Percentiles rank a stretch among this genome's conserved stretches.
These are phyloP conservation scores for Synanthedon andrenaeformis DNA, from an alignment of 2,888 invertebrate genomes.

Conservation along the genomic window DNA sequence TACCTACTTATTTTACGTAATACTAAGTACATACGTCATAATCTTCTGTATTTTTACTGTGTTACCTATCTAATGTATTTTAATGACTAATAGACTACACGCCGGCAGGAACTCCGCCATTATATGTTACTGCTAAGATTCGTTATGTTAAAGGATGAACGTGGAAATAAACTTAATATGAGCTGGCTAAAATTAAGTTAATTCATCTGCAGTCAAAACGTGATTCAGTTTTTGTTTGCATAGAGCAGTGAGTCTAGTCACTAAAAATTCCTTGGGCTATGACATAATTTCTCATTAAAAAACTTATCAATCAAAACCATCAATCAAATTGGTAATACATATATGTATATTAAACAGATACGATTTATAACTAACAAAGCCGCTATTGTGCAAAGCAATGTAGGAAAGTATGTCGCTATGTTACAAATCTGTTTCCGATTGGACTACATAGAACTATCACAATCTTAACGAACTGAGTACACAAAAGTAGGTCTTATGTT, in stretches of 20 bases:
- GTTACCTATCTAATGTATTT: no score
- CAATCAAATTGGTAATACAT: constrained; percentile 1
- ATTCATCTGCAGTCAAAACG: no score
- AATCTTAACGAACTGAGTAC: constrained; percentile 16
- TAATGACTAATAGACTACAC: no score
- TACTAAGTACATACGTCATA: constrained; percentile 26
- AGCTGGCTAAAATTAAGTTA: no score
- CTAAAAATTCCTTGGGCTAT: no score
- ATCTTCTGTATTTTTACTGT: constrained; percentile 18
- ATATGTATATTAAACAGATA: background rate
- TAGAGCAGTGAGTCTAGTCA: no score
- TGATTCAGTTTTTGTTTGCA: no score
- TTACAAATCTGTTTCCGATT: constrained; percentile 9
- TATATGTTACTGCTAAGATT: no score
- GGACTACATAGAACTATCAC: constrained; percentile 11
- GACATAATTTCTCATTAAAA: no score
- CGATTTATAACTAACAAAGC: background rate
- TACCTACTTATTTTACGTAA: constrained; percentile 18
- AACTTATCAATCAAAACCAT: background rate
- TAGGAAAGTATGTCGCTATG: constrained; percentile 22
- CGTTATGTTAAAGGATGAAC: no score
- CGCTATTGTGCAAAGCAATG: constrained; percentile 13
- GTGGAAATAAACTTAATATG: no score
- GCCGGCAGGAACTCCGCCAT: no score
- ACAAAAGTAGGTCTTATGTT: background rate